Evolutionary conservation across 23 tunicate genomes (phyloP), one percentile per base, ranked within the genome.

Genomic region (Phallusia fumigata): DNA sequence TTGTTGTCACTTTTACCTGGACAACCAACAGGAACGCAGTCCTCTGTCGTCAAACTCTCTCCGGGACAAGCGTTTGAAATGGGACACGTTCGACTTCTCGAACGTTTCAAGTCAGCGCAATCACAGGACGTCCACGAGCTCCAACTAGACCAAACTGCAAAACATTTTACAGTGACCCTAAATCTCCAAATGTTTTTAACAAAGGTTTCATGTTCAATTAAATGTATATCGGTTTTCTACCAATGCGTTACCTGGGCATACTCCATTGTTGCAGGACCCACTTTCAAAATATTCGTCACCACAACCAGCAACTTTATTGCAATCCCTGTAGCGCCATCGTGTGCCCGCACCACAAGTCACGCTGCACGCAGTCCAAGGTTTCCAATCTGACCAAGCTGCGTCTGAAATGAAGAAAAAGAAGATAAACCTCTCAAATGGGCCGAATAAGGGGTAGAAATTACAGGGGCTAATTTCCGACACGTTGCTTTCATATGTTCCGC

Each of bases 261-360:
- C 28, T 58, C 69, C 69, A 58, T 58, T 24, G 69, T 58, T 58
- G 28, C 69, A 58, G 1, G 69, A 1, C 1, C 28, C 69, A 22
- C 2, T 58, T 24, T 58, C 28, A 24, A 58, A 58, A 13, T 58
- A 58, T 58, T 58, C 69, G 69, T 22, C 26, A 21, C 69, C 69
- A 16, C 69, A 58, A 21, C 69, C 69, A 6, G 69, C 69, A 16
- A 58, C 69, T 24, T 58, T 58, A 16, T 58, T 58, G 69, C 69
- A 58, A 58, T 24, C 69, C 28, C 69, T 22, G 69, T 58, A 58
- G 69, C 69, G 69, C 69, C 69, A 58, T 58, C 69, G 26, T 58
- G 69, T 58, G 26, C 69, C 69, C 26, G 16, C 69, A 58, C 69
- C 69, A 24, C 69, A 58, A 58, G 15, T 58, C 5, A 6, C 69